Conservation (phyloP, 2,888 invertebrate genomes). For the Malachius bipustulatus region DNA sequence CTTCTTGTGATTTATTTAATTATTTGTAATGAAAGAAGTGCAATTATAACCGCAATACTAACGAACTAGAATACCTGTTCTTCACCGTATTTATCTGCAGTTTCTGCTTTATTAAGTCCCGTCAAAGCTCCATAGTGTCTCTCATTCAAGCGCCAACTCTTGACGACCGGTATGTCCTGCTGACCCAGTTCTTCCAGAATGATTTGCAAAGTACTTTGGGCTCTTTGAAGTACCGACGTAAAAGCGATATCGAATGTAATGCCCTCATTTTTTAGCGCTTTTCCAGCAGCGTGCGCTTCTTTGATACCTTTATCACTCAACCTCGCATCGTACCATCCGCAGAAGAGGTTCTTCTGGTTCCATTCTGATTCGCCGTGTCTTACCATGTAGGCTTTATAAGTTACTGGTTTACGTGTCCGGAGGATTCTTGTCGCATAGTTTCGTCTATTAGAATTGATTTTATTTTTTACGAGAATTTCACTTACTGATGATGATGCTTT, state of each 20-base stretch:
- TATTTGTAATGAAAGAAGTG: too few relatives aligned
- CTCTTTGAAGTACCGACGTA: conserved; percentile 68
- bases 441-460: too few relatives aligned
- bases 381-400: conserved; percentile 43
- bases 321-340: conserved; percentile 48
- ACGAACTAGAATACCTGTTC: too few relatives aligned
- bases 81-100: conserved; percentile 76
- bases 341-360: conserved; percentile 48
- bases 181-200: conserved; percentile 58
- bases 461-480: too few relatives aligned
- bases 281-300: conserved; percentile 61
- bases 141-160: conserved; percentile 78
- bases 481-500: too few relatives aligned
- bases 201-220: conserved; percentile 58
- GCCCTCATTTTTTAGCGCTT: conserved; percentile 56
- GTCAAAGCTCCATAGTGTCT: conserved; percentile 81
- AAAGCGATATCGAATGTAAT: conserved; percentile 68
- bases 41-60: too few relatives aligned
- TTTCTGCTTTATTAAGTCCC: conserved; percentile 73
- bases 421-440: too few relatives aligned
- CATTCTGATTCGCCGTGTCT: conserved; percentile 51
- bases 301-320: conserved; percentile 49
- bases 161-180: conserved; percentile 51
- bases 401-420: too few relatives aligned
- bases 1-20: too few relatives aligned